Base-by-base conservation (phyloP, 2,888 invertebrate genomes). In the Teinopalpus imperialis region DNA sequence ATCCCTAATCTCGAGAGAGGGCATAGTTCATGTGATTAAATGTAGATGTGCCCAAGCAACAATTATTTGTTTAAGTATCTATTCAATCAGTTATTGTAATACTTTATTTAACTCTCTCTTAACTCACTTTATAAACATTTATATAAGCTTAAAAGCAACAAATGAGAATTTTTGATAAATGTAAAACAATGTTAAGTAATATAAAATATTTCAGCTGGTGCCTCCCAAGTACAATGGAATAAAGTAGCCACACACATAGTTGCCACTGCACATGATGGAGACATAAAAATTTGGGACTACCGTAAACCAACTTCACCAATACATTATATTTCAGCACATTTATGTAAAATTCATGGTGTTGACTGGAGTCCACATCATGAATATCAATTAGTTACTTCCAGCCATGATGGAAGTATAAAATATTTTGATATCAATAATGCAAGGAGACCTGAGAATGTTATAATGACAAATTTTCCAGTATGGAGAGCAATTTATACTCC, bases 201-300 rank as follows among this genome's bases (percentile, higher is more conserved):
- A n/a, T n/a, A 26, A 12, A 8, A 7, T 24, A 20, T 71, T 74
- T 10, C 57, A 94, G 96, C 96, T 66, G 96, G 96, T 59, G 97
- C 97, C 1, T 96, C 96, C 1, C 97, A 98, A 88, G 97, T 98
- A 0, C 94, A 97, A 63, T 98, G 98, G 94, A 98, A 98, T 74
- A 93, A 94, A 63, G 91, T 96, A 36, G 94, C 95, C 1, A 90
- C 94, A 0, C 91, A 97, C 72, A 89, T 96, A 52, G 89, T 98
- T 54, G 98, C 98, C 1, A 98, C 98, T 30, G 96, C 98, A 2
- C 98, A 98, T 76, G 98, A 98, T 71, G 98, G 97, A 1, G 98
- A 98, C 79, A 93, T 98, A 2, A 94, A 98, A 75, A 93, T 98
- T 55, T 98, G 98, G 98, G 98, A 98, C 76, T 94, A 95, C 57